Base-by-base conservation (phyloP, 35 echinoderm and acorn worm genomes). In the Heliocidaris erythrogramma region DNA sequence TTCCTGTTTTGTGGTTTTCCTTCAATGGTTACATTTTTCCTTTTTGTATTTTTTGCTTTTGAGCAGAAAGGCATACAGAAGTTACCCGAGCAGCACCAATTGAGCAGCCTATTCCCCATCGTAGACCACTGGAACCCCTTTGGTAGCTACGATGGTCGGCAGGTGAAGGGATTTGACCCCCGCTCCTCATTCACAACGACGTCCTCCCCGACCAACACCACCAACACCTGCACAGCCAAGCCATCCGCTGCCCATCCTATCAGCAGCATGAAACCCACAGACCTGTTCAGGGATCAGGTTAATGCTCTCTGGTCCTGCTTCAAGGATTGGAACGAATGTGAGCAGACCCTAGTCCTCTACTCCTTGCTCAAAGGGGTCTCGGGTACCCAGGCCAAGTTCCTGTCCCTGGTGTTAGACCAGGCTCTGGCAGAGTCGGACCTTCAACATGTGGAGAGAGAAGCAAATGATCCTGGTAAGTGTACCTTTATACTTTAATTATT, bases 241-340 rank as follows among this genome's bases (percentile, higher is more conserved):
- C 87, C 87, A 12, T 21, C 91, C 13, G 91, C 30, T 24, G 32
- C 89, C 89, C 48, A 32, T 27, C 47, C 49, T 21, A 92, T 9
- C 49, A 93, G 71, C 92, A 95, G 85, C 48, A 97, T 97, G 96
- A 99, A 99, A 91, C 97, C 95, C 17, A 95, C 97, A 65, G 95
- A 96, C 94, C 84, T 93, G 18, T 99, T 99, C 88, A 89, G 98
- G 13, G 98, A 99, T 90, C 98, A 99, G 90, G 97, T 99, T 2
- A 96, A 95, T 56, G 91, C 93, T 31, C 95, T 99, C 13, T 96
- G 96, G 47, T 93, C 94, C 53, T 96, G 97, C 94, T 99, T 99
- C 95, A 99, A 97, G 90, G 98, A 99, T 29, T 99, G 98, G 98
- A 97, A 96, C 53, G 97, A 99, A 27, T 99, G 98, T 27, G 98